Base-by-base conservation (phyloP, 2,113 vertebrate genomes). In the Pachycephala philippinensis region DNA sequence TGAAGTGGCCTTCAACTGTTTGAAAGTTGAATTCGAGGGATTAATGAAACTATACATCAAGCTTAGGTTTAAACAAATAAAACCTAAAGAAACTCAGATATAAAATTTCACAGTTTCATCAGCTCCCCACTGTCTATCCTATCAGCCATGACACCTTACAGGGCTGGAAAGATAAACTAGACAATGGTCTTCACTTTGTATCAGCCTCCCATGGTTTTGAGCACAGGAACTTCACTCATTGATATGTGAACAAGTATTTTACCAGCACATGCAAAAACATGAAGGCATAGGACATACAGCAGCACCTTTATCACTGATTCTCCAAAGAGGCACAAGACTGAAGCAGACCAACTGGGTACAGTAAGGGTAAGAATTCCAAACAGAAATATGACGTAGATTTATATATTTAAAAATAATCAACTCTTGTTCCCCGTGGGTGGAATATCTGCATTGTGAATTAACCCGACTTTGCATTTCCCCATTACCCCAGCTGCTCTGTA, bases 371-470 rank as follows among this genome's bases (percentile, higher is more conserved):
- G 57, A 60, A 82, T 27, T 76, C 54, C n/a, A 69, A 91, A 83
- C 4, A 85, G 59, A 85, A 69, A 66, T 75, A 53, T 3, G 13
- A 27, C 65, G 15, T 31, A 89, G 78, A 76, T 87, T 72, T 47
- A 86, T 68, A 21, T 59, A 95, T 94, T 95, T 91, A 49, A 92
- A 94, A 83, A 87, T 50, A 95, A 83, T 64, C 61, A 93, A 76
- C 90, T 64, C 65, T 47, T 33, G 56, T n/a, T 66, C 83, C 26
- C 45, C 0, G 19, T 88, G 79, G 94, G 95, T 92, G 88, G 86
- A 88, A 69, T 88, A 93, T 90, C 82, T 94, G 92, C 95, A 83
- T 27, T 76, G 57, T 72, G 94, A 94, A 94, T 93, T 85, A 92
- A 65, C 15, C 22, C 44, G 66, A 61, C 75, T 91, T 88, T 92